These are phyloP conservation scores for Zapus hudsonius DNA, from an alignment of 2,113 vertebrate genomes.

Conservation along the genomic window DNA sequence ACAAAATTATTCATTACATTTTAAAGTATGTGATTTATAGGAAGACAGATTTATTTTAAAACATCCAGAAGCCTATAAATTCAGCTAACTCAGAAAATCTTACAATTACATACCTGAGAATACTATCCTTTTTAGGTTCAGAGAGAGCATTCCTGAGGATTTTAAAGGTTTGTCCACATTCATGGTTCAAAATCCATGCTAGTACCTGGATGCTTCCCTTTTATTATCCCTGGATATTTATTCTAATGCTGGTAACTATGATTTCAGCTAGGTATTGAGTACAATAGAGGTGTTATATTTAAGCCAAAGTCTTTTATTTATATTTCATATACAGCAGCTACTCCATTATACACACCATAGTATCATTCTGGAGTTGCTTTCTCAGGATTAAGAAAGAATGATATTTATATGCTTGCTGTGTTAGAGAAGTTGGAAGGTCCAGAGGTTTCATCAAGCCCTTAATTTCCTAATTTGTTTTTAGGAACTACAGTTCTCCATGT, in stretches of 20 bases:
- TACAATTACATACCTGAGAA: not conserved
- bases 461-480: not conserved
- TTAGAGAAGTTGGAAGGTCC: no score
- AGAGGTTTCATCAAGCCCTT: not conserved
- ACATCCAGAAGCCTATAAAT: not conserved
- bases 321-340: not conserved
- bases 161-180: constrained; percentile 2
- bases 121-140: not conserved
- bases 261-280: not conserved
- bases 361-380: not conserved
- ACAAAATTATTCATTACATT: constrained; percentile 22
- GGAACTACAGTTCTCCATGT: not conserved
- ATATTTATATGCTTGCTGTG: no score
- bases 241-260: not conserved
- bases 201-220: not conserved
- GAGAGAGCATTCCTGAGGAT: not conserved
- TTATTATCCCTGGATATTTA: not conserved
- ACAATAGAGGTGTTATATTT: not conserved
- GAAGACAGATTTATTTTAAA: constrained; percentile 37
- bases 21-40: constrained; percentile 23
- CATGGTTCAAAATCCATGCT: not conserved
- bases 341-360: not conserved
- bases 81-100: constrained; percentile 23
- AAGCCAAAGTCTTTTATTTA: not conserved
- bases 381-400: not conserved